Evolutionary conservation across 2,113 vertebrate genomes (phyloP).

Genomic region (Ameiurus melas): DNA sequence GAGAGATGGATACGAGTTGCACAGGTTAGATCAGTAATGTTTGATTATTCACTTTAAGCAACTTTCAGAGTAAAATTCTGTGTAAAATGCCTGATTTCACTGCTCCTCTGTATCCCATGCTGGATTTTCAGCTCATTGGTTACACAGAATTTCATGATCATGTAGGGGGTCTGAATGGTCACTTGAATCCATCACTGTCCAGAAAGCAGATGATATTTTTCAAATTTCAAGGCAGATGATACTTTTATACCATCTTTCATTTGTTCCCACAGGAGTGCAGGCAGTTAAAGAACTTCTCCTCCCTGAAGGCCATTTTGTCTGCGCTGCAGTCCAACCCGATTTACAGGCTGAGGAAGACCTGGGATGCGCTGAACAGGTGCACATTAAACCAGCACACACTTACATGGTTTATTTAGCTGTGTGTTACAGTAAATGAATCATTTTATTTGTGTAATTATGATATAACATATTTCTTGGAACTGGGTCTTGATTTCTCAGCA

Average conservation of each 20-base stretch:
- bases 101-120: neutral
- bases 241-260: neutral
- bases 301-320: conserved; percentile 83
- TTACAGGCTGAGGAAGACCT: conserved; percentile 84
- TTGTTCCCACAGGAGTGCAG: conserved; percentile 73
- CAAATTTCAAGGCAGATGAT: too few relatives aligned
- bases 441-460: neutral
- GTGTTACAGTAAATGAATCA: neutral
- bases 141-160: neutral
- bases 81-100: neutral
- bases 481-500: neutral
- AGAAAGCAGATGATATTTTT: neutral
- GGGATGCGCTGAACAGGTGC: conserved; percentile 81
- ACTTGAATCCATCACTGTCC: neutral
- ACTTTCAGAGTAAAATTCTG: neutral
- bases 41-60: neutral
- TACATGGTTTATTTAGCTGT: neutral
- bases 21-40: conserved; percentile 67
- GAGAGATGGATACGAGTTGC: conserved; percentile 87
- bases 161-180: neutral
- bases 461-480: conserved; percentile 5
- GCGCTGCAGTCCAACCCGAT: conserved; percentile 87
- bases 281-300: conserved; percentile 84
- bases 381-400: neutral
- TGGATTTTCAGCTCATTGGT: neutral